phyloP scores from a whole-genome alignment of 2,888 invertebrate species.

The Serrognathus titanus region DNA sequence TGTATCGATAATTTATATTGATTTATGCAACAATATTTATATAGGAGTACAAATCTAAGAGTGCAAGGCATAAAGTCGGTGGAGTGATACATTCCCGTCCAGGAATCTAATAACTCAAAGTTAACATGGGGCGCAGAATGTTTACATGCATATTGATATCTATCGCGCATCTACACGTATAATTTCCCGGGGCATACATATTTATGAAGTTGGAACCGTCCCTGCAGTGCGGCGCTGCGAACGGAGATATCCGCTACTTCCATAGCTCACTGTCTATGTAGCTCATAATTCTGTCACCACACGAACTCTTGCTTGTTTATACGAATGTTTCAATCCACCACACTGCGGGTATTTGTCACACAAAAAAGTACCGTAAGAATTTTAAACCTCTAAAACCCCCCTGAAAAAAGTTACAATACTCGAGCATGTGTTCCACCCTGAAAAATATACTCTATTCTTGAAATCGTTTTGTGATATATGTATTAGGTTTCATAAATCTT shows the following conservation, averaged over 20 bases:
- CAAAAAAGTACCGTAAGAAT: constrained; percentile 33
- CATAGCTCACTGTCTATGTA: constrained; percentile 41
- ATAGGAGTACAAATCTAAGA: constrained; percentile 2
- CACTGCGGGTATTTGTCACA: constrained; percentile 33
- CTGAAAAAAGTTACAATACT: neutral
- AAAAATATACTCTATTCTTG: neutral
- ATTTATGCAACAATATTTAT: neutral
- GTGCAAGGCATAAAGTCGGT: constrained; percentile 1
- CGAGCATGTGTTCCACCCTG: neutral
- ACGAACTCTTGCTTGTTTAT: constrained; percentile 43
- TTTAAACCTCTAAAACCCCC: constrained; percentile 26
- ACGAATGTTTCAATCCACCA: constrained; percentile 46
- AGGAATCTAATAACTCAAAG: constrained; percentile 43
- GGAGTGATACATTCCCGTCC: constrained; percentile 27
- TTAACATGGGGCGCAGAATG: constrained; percentile 48
- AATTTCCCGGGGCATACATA: constrained; percentile 47
- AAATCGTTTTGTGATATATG: too few species aligned
- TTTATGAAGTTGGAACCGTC: constrained; percentile 42
- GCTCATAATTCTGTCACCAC: constrained; percentile 49
- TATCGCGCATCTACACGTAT: constrained; percentile 49
- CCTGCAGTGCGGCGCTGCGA: constrained; percentile 32
- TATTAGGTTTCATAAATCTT: too few species aligned
- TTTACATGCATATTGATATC: constrained; percentile 52
- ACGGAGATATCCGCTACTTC: constrained; percentile 42
- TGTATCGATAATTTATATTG: constrained; percentile 2